Conservation (phyloP, 2,797 vertebrate genomes). For the Stomatorhinus walkeri region DNA sequence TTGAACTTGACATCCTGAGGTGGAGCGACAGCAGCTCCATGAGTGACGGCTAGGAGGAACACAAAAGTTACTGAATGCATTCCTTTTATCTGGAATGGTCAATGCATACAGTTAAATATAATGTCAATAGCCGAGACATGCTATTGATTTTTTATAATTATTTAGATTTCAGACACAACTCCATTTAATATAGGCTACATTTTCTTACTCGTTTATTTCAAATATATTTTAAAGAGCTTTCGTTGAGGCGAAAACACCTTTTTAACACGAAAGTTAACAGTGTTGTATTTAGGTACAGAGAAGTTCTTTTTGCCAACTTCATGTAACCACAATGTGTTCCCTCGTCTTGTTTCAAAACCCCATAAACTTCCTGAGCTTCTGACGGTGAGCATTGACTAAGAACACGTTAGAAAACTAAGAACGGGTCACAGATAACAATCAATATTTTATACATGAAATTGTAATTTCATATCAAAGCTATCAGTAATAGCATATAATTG, state of each 20-base stretch:
- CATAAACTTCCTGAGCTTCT: not conserved
- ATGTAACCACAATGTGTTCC: not conserved
- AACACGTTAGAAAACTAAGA: not conserved
- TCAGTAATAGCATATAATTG: not conserved
- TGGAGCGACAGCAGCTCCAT: not conserved
- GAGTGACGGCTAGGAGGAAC: not conserved
- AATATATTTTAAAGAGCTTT: too few relatives aligned
- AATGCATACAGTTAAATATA: not conserved
- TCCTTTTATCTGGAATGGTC: not conserved
- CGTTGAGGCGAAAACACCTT: not conserved
- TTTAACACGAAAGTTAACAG: not conserved
- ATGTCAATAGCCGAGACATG: not conserved
- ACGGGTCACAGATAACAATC: too few relatives aligned
- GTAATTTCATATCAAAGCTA: not conserved
- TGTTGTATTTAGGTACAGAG: not conserved
- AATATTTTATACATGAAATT: too few relatives aligned
- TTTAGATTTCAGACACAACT: too few relatives aligned
- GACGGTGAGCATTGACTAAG: not conserved
- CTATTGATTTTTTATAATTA: too few relatives aligned
- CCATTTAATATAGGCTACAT: too few relatives aligned
- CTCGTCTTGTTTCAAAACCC: not conserved
- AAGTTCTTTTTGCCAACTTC: not conserved
- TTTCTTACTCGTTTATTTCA: too few relatives aligned
- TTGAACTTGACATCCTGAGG: conserved; percentile 49
- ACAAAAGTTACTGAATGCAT: not conserved